Evolutionary conservation across 2,113 vertebrate genomes (phyloP), one percentile per base, ranked within the genome.

Genomic region (Pleuronectes platessa): DNA sequence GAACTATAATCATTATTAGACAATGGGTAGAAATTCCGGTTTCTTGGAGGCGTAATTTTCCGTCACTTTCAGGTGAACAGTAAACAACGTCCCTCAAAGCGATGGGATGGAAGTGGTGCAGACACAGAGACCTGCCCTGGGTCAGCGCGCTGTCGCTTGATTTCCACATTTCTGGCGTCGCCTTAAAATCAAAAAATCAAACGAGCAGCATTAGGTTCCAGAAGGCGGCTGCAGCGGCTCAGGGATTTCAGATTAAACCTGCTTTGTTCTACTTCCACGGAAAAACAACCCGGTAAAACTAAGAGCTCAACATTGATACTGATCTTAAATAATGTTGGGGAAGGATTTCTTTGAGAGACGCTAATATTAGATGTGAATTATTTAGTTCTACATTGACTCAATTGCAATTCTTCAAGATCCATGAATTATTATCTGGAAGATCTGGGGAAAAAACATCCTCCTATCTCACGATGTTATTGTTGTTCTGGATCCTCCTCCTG

Each of bases 1-100:
- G 61, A 78, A 80, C 78, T 23, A 12, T n/a, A 54, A 54, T 85
- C 21, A 53, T 64, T 3, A 72, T 71, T 73, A 64, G 37, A 76
- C 63, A 64, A 24, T 60, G n/a, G 9, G 27, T 42, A 11, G 31
- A 64, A 51, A 54, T 61, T 9, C 60, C 27, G 0, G 23, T 73
- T 85, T 82, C 67, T 75, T 6, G 12, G 61, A 69, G 59, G 58
- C 47, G 61, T 74, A 77, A 80, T 89, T 77, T 77, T 76, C 51
- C 66, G 55, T 20, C 59, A 51, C 61, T 49, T 67, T 18, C n/a
- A 59, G 47, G 26, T 24, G 60, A 56, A 71, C 35, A 24, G 83
- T 76, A 76, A 90, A 83, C 76, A 71, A 24, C 60, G 53, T n/a
- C 49, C 26, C 24, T 79, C 61, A 79, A 75, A 74, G 80, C 80